Conservation (phyloP, 2,888 invertebrate species). For the Parasteatoda lunata region DNA sequence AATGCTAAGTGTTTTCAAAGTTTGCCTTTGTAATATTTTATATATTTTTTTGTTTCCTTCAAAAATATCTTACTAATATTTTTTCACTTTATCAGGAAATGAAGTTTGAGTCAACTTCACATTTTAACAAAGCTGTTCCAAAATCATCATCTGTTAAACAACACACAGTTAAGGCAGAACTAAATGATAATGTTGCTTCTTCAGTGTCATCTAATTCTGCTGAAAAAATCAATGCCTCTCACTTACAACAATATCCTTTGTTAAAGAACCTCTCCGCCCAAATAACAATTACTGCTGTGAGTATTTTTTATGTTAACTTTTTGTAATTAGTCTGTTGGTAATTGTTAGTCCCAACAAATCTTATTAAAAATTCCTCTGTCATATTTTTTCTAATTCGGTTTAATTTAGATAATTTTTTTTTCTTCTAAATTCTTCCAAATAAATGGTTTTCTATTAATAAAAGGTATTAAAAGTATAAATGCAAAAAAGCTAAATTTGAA, state of each 20-base stretch:
- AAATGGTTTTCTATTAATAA: no score
- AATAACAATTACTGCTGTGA: conserved; percentile 59
- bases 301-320: not conserved
- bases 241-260: conserved; percentile 52
- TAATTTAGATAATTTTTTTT: no score
- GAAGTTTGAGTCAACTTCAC: conserved; percentile 5
- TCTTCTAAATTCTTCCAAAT: no score
- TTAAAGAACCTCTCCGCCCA: conserved; percentile 60
- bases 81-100: conserved; percentile 15
- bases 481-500: no score
- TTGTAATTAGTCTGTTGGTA: no score
- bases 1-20: not conserved
- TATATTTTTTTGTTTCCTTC: not conserved
- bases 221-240: conserved; percentile 42
- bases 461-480: no score
- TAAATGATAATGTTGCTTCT: not conserved
- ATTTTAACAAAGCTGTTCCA: not conserved
- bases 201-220: conserved; percentile 1
- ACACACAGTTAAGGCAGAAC: not conserved
- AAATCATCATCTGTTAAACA: conserved; percentile 21
- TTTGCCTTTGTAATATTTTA: not conserved
- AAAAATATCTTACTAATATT: not conserved
- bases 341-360: no score
- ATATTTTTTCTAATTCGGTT: no score
- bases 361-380: no score